phyloP scores from a whole-genome alignment of 2,113 vertebrate genomes.

The Labeo rohita region DNA sequence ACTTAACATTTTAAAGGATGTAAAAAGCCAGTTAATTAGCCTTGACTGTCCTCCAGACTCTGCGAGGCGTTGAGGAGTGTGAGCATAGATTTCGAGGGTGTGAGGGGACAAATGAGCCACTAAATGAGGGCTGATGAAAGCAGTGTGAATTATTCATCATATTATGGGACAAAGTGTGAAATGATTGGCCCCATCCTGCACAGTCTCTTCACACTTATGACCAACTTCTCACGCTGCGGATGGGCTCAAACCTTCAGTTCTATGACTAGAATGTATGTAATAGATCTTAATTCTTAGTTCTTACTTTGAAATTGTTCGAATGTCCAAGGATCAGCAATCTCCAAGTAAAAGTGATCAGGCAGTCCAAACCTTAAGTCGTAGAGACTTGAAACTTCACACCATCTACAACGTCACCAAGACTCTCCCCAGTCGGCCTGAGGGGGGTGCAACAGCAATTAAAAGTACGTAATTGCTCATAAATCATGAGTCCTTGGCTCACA shows the following conservation, averaged over 20 bases:
- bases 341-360: no score
- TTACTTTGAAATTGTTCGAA: no score
- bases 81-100: conserved; percentile 13
- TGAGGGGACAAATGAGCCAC: conserved; percentile 44
- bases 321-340: no score
- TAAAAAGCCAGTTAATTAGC: conserved; percentile 30
- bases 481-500: no score
- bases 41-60: conserved; percentile 25
- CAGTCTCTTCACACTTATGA: conserved; percentile 25
- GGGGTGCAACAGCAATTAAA: no score
- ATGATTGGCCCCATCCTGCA: not conserved
- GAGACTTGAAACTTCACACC: no score
- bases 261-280: not conserved
- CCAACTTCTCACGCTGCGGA: conserved; percentile 6
- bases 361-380: no score
- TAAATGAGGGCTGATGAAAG: conserved; percentile 46
- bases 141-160: conserved; percentile 46
- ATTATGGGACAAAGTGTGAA: conserved; percentile 45
- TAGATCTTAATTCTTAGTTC: not conserved
- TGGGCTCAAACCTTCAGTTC: not conserved
- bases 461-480: no score
- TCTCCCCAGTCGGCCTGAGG: no score
- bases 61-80: conserved; percentile 33
- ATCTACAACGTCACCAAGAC: no score
- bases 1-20: conserved; percentile 8